phyloP scores from a whole-genome alignment of 1,140 invertebrate species.

The Spodoptera litura region DNA sequence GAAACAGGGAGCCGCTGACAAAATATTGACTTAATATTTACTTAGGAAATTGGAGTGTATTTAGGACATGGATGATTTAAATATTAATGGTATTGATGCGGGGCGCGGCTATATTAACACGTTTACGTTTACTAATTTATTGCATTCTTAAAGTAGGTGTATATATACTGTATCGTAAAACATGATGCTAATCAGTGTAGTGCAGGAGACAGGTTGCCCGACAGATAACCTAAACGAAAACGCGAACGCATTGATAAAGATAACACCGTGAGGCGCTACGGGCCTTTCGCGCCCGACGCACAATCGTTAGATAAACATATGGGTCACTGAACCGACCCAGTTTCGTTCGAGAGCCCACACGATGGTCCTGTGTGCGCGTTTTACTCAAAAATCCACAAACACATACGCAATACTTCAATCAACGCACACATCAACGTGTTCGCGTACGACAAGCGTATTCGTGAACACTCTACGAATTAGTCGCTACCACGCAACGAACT shows the following conservation, averaged over 20 bases:
- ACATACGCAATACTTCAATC: constrained; percentile 55
- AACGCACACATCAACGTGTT: constrained; percentile 52
- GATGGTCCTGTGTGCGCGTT: constrained; percentile 65
- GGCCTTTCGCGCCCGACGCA: constrained; percentile 65
- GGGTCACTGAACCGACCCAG: constrained; percentile 85
- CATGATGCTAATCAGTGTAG: constrained; percentile 64
- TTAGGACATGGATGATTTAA: no score
- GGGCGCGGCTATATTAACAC: background rate
- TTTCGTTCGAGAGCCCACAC: constrained; percentile 68
- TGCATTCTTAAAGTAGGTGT: background rate
- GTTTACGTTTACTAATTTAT: background rate
- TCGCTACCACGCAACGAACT: constrained; percentile 47
- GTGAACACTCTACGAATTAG: constrained; percentile 40
- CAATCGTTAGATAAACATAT: constrained; percentile 86
- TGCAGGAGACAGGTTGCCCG: constrained; percentile 81
- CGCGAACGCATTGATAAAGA: constrained; percentile 76
- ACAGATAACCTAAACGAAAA: constrained; percentile 81
- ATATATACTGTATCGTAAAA: background rate
- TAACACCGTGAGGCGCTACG: constrained; percentile 66
- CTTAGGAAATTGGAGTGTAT: background rate
- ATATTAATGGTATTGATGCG: no score
- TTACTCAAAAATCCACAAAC: constrained; percentile 75
- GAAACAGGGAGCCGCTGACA: constrained; percentile 12
- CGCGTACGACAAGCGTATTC: constrained; percentile 48
- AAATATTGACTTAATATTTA: background rate